Percentiles rank a stretch among this genome's conserved stretches.
phyloP scores from a whole-genome alignment of 2,888 invertebrate genomes.

The Drosophila neotestacea region DNA sequence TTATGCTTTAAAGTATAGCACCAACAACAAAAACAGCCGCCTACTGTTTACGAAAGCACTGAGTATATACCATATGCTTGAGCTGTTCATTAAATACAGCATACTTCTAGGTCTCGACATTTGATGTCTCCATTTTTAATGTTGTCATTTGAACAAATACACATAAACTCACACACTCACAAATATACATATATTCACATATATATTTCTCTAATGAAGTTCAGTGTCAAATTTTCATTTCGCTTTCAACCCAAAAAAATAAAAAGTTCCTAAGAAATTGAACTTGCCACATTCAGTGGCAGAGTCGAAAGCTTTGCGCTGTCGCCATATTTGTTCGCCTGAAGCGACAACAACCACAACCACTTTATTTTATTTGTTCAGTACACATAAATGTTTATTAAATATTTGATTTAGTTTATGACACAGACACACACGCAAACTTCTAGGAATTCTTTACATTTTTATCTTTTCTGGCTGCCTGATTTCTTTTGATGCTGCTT shows the following conservation, averaged over 20 bases:
- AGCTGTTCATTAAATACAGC: constrained; percentile 39
- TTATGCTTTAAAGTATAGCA: constrained; percentile 29
- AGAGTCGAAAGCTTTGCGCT: constrained; percentile 57
- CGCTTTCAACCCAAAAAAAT: constrained; percentile 50
- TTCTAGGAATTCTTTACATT: neutral
- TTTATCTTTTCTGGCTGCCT: neutral
- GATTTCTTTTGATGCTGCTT: constrained; percentile 16
- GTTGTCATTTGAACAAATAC: constrained; percentile 9
- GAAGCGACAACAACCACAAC: constrained; percentile 4
- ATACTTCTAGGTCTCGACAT: constrained; percentile 39
- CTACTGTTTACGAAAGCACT: neutral
- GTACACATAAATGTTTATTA: constrained; percentile 31
- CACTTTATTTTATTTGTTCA: constrained; percentile 5
- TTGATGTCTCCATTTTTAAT: constrained; percentile 12
- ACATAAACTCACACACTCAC: constrained; percentile 8
- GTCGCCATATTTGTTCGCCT: constrained; percentile 60
- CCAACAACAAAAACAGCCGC: constrained; percentile 15
- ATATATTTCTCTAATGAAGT: constrained; percentile 58
- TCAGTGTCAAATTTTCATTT: constrained; percentile 74
- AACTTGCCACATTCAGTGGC: constrained; percentile 9
- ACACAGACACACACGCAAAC: constrained; percentile 15
- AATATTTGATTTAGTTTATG: constrained; percentile 33
- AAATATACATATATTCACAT: neutral
- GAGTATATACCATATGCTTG: constrained; percentile 63
- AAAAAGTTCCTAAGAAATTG: neutral